Evolutionary conservation across 2,113 vertebrate genomes (phyloP), one percentile per base, ranked within the genome.

Genomic region (Pangasianodon gigas): DNA sequence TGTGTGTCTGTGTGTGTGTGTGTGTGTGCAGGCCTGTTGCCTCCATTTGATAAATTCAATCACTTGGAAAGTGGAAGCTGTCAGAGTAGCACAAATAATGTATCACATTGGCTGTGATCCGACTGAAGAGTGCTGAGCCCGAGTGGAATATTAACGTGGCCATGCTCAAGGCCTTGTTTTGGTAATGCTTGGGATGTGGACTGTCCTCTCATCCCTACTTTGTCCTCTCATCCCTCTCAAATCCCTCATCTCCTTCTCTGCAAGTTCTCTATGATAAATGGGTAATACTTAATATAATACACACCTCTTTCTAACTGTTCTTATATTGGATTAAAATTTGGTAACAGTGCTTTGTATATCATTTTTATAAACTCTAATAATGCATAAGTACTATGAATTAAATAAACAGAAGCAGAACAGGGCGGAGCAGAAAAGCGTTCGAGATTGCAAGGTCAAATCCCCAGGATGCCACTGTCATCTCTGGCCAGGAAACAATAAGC

Each of bases 51-150:
- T 88, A 88, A 91, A 88, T 89, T 88, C 86, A 92, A 91, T 93
- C 88, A 85, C 58, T 91, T 79, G 91, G 86, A 90, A 88, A 90
- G 90, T 87, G 69, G 86, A 91, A 89, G 90, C 87, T 91, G 91
- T 91, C 88, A 91, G 69, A 88, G 75, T 88, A 85, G 81, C 74
- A 91, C 84, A 90, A 93, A 92, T 90, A 90, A 90, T 89, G 85
- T 90, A 85, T 92, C 85, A 81, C 54, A 74, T 62, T 85, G 85
- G 89, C 80, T 58, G 54, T 71, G 80, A 58, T 88, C 84, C 90
- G 84, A 44, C 62, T 85, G 85, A 86, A 87, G 92, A 91, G 80
- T 86, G 86, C 88, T 69, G 89, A 85, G 71, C 74, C 89, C 69
- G 62, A 29, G 58, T 32, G 69, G 85, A 91, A 89, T 82, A 85